Conservation (phyloP, 2,113 vertebrate species). For the Sapajus apella region DNA sequence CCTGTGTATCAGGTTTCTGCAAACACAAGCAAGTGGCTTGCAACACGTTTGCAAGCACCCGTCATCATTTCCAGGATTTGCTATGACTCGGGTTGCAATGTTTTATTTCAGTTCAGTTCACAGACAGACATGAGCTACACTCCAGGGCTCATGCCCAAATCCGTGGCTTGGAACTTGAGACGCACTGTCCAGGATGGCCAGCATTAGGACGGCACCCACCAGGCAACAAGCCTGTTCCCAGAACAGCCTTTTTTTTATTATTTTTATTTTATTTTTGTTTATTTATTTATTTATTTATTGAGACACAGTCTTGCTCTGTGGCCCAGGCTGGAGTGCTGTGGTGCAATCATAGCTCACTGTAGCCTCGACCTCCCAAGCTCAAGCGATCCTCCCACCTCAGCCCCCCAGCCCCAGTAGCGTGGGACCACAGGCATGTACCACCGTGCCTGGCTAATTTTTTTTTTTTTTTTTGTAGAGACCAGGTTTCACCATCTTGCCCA, state of each 20-base stretch:
- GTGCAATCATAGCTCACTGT: too few species aligned
- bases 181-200: rapidly evolving
- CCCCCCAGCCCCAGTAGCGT: too few species aligned
- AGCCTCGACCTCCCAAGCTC: too few species aligned
- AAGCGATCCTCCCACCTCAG: too few species aligned
- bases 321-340: too few species aligned
- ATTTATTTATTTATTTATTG: too few species aligned
- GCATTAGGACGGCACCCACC: rapidly evolving
- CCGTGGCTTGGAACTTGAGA: background rate
- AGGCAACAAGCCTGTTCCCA: rapidly evolving
- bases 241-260: background rate
- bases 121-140: background rate
- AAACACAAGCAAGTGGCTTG: background rate
- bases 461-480: too few species aligned
- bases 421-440: too few species aligned
- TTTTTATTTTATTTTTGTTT: background rate
- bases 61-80: background rate
- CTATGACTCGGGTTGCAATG: background rate
- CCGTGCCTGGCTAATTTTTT: rapidly evolving
- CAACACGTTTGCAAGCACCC: too few species aligned
- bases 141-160: background rate
- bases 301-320: background rate
- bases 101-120: background rate
- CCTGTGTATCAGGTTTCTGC: background rate
- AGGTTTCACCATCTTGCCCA: too few species aligned